Evolutionary conservation across 2,888 invertebrate species (phyloP).

Genomic region (Drosophila antonietae): DNA sequence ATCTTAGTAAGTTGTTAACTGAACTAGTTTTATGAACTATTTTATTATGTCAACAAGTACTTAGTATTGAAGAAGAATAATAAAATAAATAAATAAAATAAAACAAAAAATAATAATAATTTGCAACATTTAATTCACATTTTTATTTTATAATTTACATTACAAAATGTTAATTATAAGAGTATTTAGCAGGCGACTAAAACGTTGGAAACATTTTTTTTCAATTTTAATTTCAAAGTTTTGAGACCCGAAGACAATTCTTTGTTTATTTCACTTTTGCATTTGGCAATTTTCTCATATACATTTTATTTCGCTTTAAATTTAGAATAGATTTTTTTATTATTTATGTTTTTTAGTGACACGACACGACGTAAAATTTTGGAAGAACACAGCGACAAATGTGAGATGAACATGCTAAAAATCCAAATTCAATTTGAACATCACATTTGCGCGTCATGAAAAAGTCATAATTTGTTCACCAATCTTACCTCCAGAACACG

Average conservation of each 20-base stretch:
- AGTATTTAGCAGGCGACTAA: not conserved
- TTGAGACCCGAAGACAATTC: not conserved
- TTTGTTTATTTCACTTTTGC: not conserved
- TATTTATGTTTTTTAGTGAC: slow-evolving; percentile 21
- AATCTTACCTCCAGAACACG: slow-evolving; percentile 9
- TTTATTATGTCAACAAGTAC: too few relatives aligned
- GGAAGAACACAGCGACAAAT: slow-evolving; percentile 5
- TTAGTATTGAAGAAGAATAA: too few relatives aligned
- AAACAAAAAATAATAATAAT: too few relatives aligned
- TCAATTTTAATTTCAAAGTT: not conserved
- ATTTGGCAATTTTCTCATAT: slow-evolving; percentile 3
- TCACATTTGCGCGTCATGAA: slow-evolving; percentile 57
- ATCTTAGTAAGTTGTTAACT: too few relatives aligned
- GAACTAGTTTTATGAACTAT: too few relatives aligned
- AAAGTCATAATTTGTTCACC: slow-evolving; percentile 52
- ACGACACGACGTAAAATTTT: slow-evolving; percentile 14
- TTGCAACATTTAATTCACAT: too few relatives aligned
- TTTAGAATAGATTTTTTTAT: slow-evolving; percentile 33
- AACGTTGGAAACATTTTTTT: not conserved
- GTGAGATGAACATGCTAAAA: slow-evolving; percentile 51
- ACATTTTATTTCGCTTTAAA: slow-evolving; percentile 22
- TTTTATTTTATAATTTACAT: too few relatives aligned
- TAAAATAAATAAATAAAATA: too few relatives aligned
- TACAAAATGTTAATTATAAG: too few relatives aligned
- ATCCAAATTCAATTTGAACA: slow-evolving; percentile 65